These are phyloP conservation scores for Julus scanicus DNA, from an alignment of 2,888 invertebrate genomes.

Conservation along the genomic window DNA sequence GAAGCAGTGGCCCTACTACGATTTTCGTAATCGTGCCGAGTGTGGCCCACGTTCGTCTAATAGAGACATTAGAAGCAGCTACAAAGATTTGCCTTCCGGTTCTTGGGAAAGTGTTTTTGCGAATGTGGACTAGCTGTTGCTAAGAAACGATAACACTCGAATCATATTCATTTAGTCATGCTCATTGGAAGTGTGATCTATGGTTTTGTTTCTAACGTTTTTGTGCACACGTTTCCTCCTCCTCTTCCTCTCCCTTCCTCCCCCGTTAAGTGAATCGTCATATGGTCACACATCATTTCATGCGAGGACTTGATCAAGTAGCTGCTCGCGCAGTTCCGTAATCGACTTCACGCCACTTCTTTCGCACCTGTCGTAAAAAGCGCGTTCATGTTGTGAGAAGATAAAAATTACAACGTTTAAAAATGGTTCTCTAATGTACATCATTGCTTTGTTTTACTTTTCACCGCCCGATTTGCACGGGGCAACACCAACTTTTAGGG, in stretches of 20 bases:
- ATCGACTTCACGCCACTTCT: constrained; percentile 27
- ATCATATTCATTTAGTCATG: background rate
- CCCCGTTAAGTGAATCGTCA: background rate
- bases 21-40: background rate
- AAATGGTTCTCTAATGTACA: background rate
- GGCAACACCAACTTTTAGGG: no score
- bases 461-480: background rate
- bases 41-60: background rate
- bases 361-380: constrained; percentile 21
- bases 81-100: constrained; percentile 18
- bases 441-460: constrained; percentile 23
- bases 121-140: background rate
- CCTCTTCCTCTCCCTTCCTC: background rate
- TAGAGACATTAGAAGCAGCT: background rate
- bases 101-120: background rate
- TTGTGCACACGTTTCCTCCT: background rate
- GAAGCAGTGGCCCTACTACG: background rate
- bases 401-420: constrained; percentile 9
- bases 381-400: constrained; percentile 26
- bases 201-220: background rate
- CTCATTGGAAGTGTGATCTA: background rate
- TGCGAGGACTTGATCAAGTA: background rate
- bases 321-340: background rate
- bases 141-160: background rate
- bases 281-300: constrained; percentile 5